Evolutionary conservation across 2,797 vertebrate genomes (phyloP).

Genomic region (Peromyscus attwateri): DNA sequence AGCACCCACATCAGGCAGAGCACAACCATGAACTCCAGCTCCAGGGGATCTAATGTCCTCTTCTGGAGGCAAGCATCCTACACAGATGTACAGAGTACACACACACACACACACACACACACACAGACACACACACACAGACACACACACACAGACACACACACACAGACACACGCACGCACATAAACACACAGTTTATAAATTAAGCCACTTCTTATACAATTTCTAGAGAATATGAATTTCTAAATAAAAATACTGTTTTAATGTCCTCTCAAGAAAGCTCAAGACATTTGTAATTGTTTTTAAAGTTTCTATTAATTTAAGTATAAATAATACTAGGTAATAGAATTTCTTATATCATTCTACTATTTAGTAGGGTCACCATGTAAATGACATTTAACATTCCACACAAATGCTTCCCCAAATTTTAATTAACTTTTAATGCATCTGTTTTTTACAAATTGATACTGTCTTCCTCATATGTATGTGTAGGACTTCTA

Average conservation of each 20-base stretch:
- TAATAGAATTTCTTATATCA: background rate
- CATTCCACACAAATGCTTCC: background rate
- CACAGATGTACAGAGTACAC: background rate
- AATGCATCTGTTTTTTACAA: background rate
- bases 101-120: background rate
- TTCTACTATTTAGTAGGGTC: background rate
- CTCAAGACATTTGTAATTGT: background rate
- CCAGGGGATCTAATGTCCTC: background rate
- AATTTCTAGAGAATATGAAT: slow-evolving; percentile 1
- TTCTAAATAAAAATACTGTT: background rate
- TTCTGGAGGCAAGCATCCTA: background rate
- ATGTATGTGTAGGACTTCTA: slow-evolving; percentile 45
- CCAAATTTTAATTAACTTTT: slow-evolving; percentile 40
- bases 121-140: background rate
- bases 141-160: background rate
- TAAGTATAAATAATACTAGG: background rate
- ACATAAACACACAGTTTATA: background rate
- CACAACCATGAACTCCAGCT: background rate
- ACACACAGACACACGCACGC: background rate
- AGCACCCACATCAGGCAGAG: background rate
- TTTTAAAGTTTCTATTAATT: slow-evolving; percentile 2
- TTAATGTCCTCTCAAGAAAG: slow-evolving; percentile 14
- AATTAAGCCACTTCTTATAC: background rate
- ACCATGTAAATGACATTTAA: slow-evolving; percentile 11
- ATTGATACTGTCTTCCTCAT: background rate